Percentiles rank a stretch among this genome's conserved stretches.
Conservation (phyloP, 2,797 vertebrate genomes). For the Falco novaeseelandiae region DNA sequence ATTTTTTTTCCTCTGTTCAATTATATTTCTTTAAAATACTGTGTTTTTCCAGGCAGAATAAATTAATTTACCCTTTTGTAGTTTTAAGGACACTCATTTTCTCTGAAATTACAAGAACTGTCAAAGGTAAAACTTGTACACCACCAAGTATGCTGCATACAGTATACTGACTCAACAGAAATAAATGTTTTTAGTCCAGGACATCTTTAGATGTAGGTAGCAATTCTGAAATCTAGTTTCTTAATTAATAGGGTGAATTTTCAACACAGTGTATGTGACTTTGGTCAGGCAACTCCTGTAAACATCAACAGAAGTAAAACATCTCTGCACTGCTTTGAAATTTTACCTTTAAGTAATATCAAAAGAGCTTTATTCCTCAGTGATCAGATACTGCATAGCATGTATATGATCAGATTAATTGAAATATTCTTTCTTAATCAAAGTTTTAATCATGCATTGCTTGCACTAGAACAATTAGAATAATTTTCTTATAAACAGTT, state of each 20-base stretch:
- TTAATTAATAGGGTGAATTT: slow-evolving; percentile 42
- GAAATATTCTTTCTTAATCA: slow-evolving; percentile 23
- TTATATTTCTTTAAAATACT: background rate
- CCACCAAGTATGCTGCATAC: rapidly evolving
- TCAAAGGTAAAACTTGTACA: background rate
- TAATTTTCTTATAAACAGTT: background rate
- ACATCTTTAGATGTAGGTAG: background rate
- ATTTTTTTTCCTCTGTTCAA: background rate
- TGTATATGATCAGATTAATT: background rate
- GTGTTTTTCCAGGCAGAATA: background rate
- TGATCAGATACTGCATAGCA: background rate
- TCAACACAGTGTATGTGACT: background rate
- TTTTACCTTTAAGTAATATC: slow-evolving; percentile 46
- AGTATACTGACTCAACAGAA: background rate
- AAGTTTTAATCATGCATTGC: background rate
- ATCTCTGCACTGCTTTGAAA: slow-evolving; percentile 57
- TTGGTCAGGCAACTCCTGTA: slow-evolving; percentile 24
- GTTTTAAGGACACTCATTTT: background rate
- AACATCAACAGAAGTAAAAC: slow-evolving; percentile 18
- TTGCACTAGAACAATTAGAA: background rate
- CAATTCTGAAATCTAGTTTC: background rate
- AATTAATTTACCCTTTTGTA: background rate
- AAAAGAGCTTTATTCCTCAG: slow-evolving; percentile 37
- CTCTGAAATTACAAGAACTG: background rate
- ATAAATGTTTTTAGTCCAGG: background rate